Base-by-base conservation (phyloP, 1,140 invertebrate species). In the Polypedilum pembai region DNA sequence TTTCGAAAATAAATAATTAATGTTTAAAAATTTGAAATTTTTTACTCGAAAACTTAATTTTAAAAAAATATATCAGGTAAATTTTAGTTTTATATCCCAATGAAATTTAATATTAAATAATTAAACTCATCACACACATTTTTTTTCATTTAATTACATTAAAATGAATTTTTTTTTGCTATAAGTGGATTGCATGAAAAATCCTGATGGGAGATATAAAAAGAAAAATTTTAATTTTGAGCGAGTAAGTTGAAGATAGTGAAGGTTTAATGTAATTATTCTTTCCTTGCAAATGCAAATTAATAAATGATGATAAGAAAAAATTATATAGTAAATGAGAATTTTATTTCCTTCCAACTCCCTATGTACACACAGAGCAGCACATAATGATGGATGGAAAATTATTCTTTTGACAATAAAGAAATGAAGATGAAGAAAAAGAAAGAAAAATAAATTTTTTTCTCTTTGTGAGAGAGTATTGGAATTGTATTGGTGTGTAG, bases 231-330 rank as follows among this genome's bases (percentile, higher is more conserved):
- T 33, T 33, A 33, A 33, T 33, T 33, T 33, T 5, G 5, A 45
- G 41, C 41, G 15, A 45, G 8, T 12, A 8, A 45, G 41, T 45
- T 4, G 8, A 45, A 45, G 41, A 33, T 15, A 45, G 41, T n/a
- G n/a, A 12, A 12, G 45, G n/a, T n/a, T 56, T 56, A 56, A 56
- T 56, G n/a, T 56, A 56, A 56, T 56, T 56, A 56, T 56, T 56
- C 10, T 33, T 33, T 12, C 45, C n/a, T 12, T 56, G 45, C 45
- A 56, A 56, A 56, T 56, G 45, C n/a, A 56, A 12, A 56, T 56
- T 56, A 56, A 56, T 56, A 56, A 56, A 56, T 56, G 45, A 56
- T 56, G 45, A 56, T 56, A 56, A 56, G 45, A 56, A 33, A 33
- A 33, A 33, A 56, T 56, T 56, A 56, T n/a, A 56, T n/a, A 56